Percentiles rank a stretch among this genome's conserved stretches.
phyloP scores from a whole-genome alignment of 2,113 vertebrate species.

The Erythrocebus patas region DNA sequence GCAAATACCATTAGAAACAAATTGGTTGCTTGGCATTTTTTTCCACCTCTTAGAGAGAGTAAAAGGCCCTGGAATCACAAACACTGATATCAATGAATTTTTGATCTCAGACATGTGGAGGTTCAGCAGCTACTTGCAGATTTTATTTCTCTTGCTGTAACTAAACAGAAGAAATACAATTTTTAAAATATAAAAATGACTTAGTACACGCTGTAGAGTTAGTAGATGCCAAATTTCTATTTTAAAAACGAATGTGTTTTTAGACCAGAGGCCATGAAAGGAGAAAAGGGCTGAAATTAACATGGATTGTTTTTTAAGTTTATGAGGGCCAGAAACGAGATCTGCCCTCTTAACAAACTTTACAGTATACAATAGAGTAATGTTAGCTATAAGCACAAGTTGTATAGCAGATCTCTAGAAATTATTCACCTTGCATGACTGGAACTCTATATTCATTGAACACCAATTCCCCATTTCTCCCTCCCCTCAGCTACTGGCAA shows the following conservation, averaged over 20 bases:
- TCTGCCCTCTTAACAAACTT: neutral
- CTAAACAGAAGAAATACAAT: neutral
- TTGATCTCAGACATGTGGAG: constrained; percentile 43
- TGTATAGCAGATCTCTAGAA: neutral
- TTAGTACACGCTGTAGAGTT: neutral
- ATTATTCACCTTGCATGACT: neutral
- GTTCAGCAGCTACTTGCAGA: neutral
- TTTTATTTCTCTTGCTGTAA: constrained; percentile 10
- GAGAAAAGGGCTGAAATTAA: neutral
- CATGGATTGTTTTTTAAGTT: neutral
- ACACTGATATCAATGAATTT: constrained; percentile 28
- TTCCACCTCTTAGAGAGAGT: constrained; percentile 29
- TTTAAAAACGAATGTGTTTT: constrained; percentile 24
- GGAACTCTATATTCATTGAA: neutral
- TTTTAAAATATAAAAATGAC: constrained; percentile 42
- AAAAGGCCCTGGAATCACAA: constrained; percentile 1
- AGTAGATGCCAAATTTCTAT: constrained; percentile 17
- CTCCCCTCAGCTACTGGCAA: neutral
- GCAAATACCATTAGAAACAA: constrained; percentile 28
- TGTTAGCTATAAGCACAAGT: neutral
- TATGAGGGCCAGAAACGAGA: neutral
- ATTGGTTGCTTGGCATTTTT: constrained; percentile 45
- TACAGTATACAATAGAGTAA: neutral
- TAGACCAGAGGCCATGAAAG: neutral
- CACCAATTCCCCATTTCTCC: neutral